A percentile compares a stretch with the other conserved stretches of the same genome.
Conservation (phyloP, 1,140 invertebrate species). For the Leguminivora glycinivorella region DNA sequence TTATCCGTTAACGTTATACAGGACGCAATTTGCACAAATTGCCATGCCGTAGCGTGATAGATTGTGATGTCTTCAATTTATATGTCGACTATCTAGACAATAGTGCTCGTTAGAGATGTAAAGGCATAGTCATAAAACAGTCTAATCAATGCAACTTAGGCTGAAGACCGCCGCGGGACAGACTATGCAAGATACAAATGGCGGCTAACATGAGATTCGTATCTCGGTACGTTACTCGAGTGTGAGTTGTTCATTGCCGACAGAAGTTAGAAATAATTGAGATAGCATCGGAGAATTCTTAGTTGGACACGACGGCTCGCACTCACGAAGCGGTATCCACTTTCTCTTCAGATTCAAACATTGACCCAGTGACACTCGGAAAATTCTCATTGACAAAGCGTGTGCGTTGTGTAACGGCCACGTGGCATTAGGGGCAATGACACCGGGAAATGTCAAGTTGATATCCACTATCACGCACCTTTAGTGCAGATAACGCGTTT, state of each 20-base stretch:
- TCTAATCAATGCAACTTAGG: slow-evolving; percentile 50
- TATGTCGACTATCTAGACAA: slow-evolving; percentile 42
- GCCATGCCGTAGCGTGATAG: slow-evolving; percentile 22
- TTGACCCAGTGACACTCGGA: slow-evolving; percentile 23
- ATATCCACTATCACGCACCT: slow-evolving; percentile 61
- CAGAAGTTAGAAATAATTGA: slow-evolving; percentile 43
- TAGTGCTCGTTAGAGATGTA: slow-evolving; percentile 46
- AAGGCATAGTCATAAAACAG: slow-evolving; percentile 47
- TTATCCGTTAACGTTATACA: slow-evolving; percentile 14
- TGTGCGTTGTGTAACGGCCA: slow-evolving; percentile 49
- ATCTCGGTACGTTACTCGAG: slow-evolving; percentile 48
- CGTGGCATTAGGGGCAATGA: slow-evolving; percentile 62
- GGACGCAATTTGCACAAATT: slow-evolving; percentile 33
- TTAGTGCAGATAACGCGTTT: slow-evolving; percentile 53
- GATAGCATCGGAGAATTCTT: slow-evolving; percentile 47
- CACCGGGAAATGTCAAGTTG: slow-evolving; percentile 55
- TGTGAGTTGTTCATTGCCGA: slow-evolving; percentile 47
- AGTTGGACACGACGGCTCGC: slow-evolving; percentile 38
- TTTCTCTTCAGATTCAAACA: slow-evolving; percentile 46
- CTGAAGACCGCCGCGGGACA: slow-evolving; percentile 44
- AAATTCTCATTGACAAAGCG: slow-evolving; percentile 19
- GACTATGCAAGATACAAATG: slow-evolving; percentile 41
- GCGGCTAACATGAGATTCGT: slow-evolving; percentile 47
- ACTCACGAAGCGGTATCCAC: slow-evolving; percentile 43
- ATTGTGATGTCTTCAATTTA: slow-evolving; percentile 37